Percentiles rank a stretch among this genome's conserved stretches.
phyloP scores from a whole-genome alignment of 2,888 invertebrate species.

The Notodonta ziczac region DNA sequence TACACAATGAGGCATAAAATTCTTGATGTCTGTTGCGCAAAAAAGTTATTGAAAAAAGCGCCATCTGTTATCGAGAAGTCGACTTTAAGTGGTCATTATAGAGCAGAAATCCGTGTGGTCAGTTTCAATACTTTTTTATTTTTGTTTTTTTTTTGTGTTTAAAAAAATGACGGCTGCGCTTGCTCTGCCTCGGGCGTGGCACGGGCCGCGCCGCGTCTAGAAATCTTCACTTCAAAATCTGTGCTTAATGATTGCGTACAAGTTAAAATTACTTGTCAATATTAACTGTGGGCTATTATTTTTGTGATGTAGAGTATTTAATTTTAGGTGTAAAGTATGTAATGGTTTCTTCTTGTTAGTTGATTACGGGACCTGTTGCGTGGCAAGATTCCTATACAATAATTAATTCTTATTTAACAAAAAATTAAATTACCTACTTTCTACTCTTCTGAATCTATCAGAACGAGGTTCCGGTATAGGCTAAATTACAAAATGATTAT shows the following conservation, averaged over 20 bases:
- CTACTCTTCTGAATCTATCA: too few relatives aligned
- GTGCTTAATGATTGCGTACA: slow-evolving; percentile 56
- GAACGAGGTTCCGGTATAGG: too few relatives aligned
- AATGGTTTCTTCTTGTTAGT: slow-evolving; percentile 24
- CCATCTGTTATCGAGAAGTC: slow-evolving; percentile 37
- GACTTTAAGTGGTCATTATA: slow-evolving; percentile 27
- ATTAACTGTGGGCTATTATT: slow-evolving; percentile 50
- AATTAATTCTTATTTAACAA: too few relatives aligned
- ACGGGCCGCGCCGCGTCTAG: slow-evolving; percentile 68
- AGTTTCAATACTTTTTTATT: slow-evolving; percentile 12
- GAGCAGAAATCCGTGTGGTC: slow-evolving; percentile 29
- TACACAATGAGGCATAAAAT: slow-evolving; percentile 61
- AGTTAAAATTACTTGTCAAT: slow-evolving; percentile 61
- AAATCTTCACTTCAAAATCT: slow-evolving; percentile 56
- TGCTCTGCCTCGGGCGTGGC: slow-evolving; percentile 63
- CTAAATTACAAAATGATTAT: too few relatives aligned
- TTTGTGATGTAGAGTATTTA: slow-evolving; percentile 44
- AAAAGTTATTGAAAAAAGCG: slow-evolving; percentile 39
- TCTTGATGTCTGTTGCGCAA: slow-evolving; percentile 40
- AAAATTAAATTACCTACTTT: too few relatives aligned
- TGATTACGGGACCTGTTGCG: slow-evolving; percentile 11
- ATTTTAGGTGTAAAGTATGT: slow-evolving; percentile 37
- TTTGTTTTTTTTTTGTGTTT: slow-evolving; percentile 37
- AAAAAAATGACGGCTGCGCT: slow-evolving; percentile 41
- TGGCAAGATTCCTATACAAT: background rate